Evolutionary conservation across 1,140 invertebrate species (phyloP), one percentile per base, ranked within the genome.

Genomic region (Drosophila sproati): DNA sequence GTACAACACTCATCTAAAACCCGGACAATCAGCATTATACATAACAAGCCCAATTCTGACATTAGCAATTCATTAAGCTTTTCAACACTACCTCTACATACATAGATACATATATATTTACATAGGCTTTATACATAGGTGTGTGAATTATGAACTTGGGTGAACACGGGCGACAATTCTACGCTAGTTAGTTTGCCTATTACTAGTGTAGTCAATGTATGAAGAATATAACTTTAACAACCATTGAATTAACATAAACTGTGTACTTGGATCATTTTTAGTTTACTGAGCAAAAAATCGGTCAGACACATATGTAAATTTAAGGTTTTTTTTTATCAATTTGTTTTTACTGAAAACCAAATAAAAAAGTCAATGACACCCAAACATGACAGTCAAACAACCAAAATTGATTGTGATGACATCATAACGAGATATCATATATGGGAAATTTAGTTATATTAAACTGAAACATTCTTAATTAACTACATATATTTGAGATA

Each of bases 1-100:
- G 29, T 41, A 3, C 3, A 64, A 47, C 29, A 37, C 52, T 37
- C 47, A 31, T 48, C 10, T 32, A 47, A 61, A 47, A 4, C 12
- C 45, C 12, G 43, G 50, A 39, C 60, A 55, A 39, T 62, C 20
- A 56, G 56, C 28, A 50, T 29, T 57, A 63, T 32, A 45, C 10
- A 59, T 57, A 57, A 51, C 61, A 52, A 20, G 37, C 45, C 54
- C 32, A 48, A 5, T 43, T 4, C 32, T 67, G 70, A 73, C 70
- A 62, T 73, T 73, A 73, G 52, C 48, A 66, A 51, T 57, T 48
- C 45, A 66, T 67, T 60, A 54, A 66, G 62, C 48, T 39, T 51
- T 52, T 41, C 59, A 62, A n/a, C 45, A 50, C 20, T 20, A 20
- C 20, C 20, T 57, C 39, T 31, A 4, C 55, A 61, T 59, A 55